Base-by-base conservation (phyloP, 2,888 invertebrate species). In the Sarcophaga subvicina region DNA sequence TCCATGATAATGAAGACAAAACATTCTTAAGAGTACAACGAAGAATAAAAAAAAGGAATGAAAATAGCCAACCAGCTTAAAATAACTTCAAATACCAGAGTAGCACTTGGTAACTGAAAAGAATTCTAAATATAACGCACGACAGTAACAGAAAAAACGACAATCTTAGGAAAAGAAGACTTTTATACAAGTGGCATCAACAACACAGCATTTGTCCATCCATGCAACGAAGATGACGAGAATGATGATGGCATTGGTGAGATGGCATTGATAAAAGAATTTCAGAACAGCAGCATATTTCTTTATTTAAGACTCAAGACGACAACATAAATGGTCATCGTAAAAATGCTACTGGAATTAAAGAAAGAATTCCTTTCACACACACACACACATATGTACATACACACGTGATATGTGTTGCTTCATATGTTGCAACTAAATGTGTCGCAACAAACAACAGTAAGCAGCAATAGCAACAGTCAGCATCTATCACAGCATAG, bases 261-360 rank as follows among this genome's bases (percentile, higher is more conserved):
- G 54, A 54, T 54, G 54, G n/a, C n/a, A 67, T 37, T 27, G 64
- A 37, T 54, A 37, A 12, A 66, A 66, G 37, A 66, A 66, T 37
- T 37, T 6, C 12, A 25, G n/a, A 45, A 69, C 45, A 45, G n/a
- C 17, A 47, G 45, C 45, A 22, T 54, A 17, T 14, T 17, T 54
- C 54, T 54, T 12, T 12, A 12, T 54, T 54, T 54, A 71, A 20
- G 71, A 59, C 62, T 77, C 60, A 64, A 47, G 60, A 81, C 76
- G 87, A 81, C 87, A 81, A 71, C 83, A 75, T 84, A 87, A 87
- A 87, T 84, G 87, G 87, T 84, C 81, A 87, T 81, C 83, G 70
- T 84, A 81, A 84, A 37, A 87, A 87, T 84, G 87, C 87, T 87
- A 87, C 87, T 87, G 87, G 87, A 84, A 87, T 87, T 87, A 81